Evolutionary conservation across 2,113 vertebrate species (phyloP).

Genomic region (Melanocharis versteri): DNA sequence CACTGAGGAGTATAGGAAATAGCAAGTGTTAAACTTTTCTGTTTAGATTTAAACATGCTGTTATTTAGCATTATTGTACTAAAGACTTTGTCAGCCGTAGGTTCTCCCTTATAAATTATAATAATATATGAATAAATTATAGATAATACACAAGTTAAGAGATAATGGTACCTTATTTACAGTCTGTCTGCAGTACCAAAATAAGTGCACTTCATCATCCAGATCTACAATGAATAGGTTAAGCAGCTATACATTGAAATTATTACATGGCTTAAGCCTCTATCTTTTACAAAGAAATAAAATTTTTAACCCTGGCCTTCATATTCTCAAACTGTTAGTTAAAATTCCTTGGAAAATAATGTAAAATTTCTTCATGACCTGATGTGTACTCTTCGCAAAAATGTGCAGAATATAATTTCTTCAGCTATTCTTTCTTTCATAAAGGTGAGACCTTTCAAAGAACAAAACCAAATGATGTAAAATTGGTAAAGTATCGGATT

Average conservation of each 20-base stretch:
- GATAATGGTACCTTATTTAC: neutral
- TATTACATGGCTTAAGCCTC: neutral
- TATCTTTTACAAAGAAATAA: neutral
- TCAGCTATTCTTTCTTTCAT: neutral
- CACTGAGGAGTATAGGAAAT: neutral
- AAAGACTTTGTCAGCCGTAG: neutral
- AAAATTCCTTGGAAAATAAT: neutral
- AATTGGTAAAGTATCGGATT: neutral
- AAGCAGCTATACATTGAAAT: neutral
- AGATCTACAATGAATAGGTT: neutral
- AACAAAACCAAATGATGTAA: neutral
- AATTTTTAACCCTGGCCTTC: neutral
- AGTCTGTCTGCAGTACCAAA: neutral
- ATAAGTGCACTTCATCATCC: neutral
- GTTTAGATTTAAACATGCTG: neutral
- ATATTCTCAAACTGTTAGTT: neutral
- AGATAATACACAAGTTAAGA: neutral
- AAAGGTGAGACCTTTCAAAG: neutral
- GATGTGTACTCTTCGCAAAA: neutral
- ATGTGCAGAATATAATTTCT: neutral
- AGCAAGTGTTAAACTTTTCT: neutral
- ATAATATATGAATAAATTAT: neutral
- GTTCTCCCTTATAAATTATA: neutral
- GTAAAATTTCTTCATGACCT: neutral
- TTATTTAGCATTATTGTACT: neutral